Percentiles rank a stretch among this genome's conserved stretches.
These are phyloP conservation scores for Drosophila vallismaia DNA, from an alignment of 2,888 invertebrate species.

Conservation along the genomic window DNA sequence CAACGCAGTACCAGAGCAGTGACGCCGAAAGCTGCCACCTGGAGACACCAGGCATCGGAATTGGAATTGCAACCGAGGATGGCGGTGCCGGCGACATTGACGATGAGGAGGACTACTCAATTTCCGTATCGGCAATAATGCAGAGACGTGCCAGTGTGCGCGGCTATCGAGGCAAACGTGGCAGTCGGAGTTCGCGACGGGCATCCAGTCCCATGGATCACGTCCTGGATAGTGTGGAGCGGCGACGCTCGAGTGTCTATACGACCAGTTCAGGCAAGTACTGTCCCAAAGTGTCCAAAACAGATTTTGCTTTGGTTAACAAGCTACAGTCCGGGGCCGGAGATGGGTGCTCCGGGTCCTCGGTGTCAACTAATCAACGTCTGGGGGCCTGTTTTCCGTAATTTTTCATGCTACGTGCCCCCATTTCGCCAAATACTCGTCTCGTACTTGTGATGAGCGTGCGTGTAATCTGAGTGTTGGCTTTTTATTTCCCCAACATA, in stretches of 20 bases:
- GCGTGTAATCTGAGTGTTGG: conserved; percentile 55
- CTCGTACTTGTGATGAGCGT: conserved; percentile 47
- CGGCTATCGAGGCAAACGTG: conserved; percentile 86
- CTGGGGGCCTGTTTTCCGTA: conserved; percentile 49
- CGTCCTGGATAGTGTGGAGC: conserved; percentile 82
- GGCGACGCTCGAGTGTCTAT: conserved; percentile 89
- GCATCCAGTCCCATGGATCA: conserved; percentile 86
- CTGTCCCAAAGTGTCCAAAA: conserved; percentile 74
- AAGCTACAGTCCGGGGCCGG: conserved; percentile 4
- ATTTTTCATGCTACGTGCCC: conserved; percentile 65
- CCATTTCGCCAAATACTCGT: conserved; percentile 35
- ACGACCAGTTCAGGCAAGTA: conserved; percentile 95
- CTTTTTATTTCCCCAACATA: conserved; percentile 85
- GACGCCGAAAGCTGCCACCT: conserved; percentile 58
- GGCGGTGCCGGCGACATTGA: conserved; percentile 65
- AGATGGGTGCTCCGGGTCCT: conserved; percentile 39
- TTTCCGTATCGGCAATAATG: conserved; percentile 93
- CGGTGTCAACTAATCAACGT: conserved; percentile 71
- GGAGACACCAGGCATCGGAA: conserved; percentile 31
- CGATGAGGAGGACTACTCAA: conserved; percentile 94
- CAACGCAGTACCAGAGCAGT: conserved; percentile 54
- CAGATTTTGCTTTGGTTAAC: conserved; percentile 56
- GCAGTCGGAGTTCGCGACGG: conserved; percentile 85
- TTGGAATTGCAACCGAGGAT: conserved; percentile 43
- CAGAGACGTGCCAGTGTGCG: conserved; percentile 91